Conservation (phyloP, 1,140 invertebrate species). For the Orchestia grillus region DNA sequence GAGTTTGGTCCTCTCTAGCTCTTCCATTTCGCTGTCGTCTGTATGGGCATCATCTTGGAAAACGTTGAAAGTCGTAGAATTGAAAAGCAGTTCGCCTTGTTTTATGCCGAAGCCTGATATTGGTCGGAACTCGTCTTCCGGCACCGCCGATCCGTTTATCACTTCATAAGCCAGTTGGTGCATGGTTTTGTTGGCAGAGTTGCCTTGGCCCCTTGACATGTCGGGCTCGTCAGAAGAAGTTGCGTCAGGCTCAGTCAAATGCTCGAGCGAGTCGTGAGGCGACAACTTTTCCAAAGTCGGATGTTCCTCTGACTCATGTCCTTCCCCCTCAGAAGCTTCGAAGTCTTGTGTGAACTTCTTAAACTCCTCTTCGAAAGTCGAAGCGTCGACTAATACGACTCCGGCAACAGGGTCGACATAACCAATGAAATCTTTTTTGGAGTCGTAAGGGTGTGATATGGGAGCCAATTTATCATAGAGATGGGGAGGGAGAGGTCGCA, state of each 20-base stretch:
- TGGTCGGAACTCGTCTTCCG: neutral
- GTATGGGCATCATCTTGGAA: slow-evolving; percentile 15
- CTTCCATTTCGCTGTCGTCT: slow-evolving; percentile 15
- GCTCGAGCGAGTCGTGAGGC: slow-evolving; percentile 27
- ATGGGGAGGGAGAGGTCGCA: neutral
- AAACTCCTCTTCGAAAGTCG: neutral
- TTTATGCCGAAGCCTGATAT: slow-evolving; percentile 33
- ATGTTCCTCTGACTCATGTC: neutral
- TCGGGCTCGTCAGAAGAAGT: neutral
- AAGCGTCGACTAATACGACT: neutral
- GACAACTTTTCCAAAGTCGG: neutral
- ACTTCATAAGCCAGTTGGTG: slow-evolving; percentile 16
- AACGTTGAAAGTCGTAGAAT: slow-evolving; percentile 7
- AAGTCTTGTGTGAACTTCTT: neutral
- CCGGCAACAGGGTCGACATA: slow-evolving; percentile 30
- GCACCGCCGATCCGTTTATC: neutral
- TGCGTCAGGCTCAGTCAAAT: neutral
- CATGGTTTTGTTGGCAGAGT: slow-evolving; percentile 16
- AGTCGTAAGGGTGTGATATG: neutral
- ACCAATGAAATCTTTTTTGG: slow-evolving; percentile 1
- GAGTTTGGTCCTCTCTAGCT: neutral
- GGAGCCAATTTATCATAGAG: neutral
- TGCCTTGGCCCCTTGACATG: neutral
- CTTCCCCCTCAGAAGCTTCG: neutral
- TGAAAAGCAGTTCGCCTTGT: slow-evolving; percentile 13